Base-by-base conservation (phyloP, 2,888 invertebrate genomes). In the Tenthredo distinguenda region DNA sequence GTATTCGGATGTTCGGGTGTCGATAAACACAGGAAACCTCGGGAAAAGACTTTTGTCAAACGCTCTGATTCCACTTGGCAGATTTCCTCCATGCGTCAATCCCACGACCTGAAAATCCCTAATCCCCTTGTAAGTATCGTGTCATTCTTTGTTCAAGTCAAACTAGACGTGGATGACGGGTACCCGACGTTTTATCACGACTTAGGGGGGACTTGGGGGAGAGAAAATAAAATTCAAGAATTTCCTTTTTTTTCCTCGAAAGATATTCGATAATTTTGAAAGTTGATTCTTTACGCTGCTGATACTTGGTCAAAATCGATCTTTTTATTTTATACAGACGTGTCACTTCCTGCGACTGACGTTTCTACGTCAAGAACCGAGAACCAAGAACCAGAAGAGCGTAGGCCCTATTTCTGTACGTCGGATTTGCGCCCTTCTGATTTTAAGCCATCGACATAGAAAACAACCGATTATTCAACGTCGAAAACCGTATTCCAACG, bases 141-240 rank as follows among this genome's bases (percentile, higher is more conserved):
- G 55, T 50, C 77, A 40, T 77, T 77, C 77, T 77, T 77, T 77
- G 50, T 77, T 77, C 55, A 26, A 50, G 50, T 77, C 77, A 34
- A 77, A 77, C 55, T n/a, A 68, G 6, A 68, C 5, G 34, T 34
- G 68, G 34, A 15, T 18, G 34, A 18, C 34, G 34, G 68, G 34
- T 68, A 68, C 34, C 31, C 15, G 7, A 74, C 12, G 21, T 74
- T 74, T n/a, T 21, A 74, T 74, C 72, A 43, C 40, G 71, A 12
- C 37, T 55, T 55, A 18, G n/a, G 43, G 7, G 21, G n/a, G 21
- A 2, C 18, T 15, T 15, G 10, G 34, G 26, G 68, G 2, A 37
- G 18, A 21, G 43, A 43, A 74, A 43, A 74, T 43, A 21, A 43
- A 12, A 43, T n/a, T 7, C 10, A 43, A 12, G 7, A 43, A 43